Evolutionary conservation across 2,888 invertebrate genomes (phyloP).

Genomic region (Eulithis prunata): DNA sequence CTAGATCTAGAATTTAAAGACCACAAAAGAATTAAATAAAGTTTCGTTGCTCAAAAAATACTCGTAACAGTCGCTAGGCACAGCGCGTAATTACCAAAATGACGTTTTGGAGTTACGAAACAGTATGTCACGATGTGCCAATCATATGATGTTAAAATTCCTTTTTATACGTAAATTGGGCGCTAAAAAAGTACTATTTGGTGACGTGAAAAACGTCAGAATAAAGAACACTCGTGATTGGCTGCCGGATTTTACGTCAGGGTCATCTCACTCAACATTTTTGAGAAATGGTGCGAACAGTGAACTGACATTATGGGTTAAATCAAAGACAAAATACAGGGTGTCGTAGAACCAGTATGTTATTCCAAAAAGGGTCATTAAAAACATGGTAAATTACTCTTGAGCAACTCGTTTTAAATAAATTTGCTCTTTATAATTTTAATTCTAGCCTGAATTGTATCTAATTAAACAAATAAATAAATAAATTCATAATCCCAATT

Average conservation of each 20-base stretch:
- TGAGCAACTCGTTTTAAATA: no score
- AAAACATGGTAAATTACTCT: no score
- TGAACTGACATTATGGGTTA: neutral
- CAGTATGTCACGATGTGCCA: slow-evolving; percentile 37
- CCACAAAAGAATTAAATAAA: no score
- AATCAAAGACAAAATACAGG: slow-evolving; percentile 9
- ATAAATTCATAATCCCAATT: no score
- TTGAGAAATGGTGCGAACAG: neutral
- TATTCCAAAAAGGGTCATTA: neutral
- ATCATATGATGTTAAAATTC: slow-evolving; percentile 7
- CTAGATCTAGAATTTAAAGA: no score
- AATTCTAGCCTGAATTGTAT: no score
- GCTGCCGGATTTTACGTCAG: neutral
- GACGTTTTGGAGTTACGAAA: no score
- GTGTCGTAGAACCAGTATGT: neutral
- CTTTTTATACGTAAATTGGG: slow-evolving; percentile 1
- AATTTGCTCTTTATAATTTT: no score
- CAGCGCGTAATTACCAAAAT: no score
- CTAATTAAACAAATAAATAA: no score
- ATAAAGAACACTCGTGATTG: neutral
- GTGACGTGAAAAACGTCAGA: slow-evolving; percentile 17
- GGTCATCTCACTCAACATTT: no score
- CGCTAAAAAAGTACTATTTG: neutral
- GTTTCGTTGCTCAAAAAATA: neutral
- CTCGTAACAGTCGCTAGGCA: no score